Evolutionary conservation across 2,888 invertebrate genomes (phyloP).

Genomic region (Bimastos eiseni): DNA sequence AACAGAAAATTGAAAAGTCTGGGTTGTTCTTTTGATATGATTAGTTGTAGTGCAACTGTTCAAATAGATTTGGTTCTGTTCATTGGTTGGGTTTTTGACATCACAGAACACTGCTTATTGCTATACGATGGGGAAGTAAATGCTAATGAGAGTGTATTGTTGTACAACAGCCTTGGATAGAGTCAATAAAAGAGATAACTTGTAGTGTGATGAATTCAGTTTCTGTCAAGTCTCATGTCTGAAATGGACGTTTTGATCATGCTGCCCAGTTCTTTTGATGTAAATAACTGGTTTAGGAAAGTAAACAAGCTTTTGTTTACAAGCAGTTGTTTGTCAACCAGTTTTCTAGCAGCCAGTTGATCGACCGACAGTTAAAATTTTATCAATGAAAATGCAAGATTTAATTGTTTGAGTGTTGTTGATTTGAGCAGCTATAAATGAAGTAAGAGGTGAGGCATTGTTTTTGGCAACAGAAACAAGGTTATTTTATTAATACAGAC

Average conservation of each 20-base stretch:
- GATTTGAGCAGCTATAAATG: background rate
- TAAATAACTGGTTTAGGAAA: background rate
- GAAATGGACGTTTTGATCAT: background rate
- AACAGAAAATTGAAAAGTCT: slow-evolving; percentile 13
- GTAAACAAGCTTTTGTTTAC: background rate
- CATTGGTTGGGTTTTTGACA: background rate
- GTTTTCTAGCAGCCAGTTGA: background rate
- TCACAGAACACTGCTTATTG: slow-evolving; percentile 4
- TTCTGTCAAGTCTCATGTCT: background rate
- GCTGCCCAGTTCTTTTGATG: background rate
- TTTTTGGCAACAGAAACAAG: background rate
- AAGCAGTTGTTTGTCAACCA: background rate
- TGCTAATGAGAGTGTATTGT: background rate
- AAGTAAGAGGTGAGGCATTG: background rate
- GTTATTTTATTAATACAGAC: background rate
- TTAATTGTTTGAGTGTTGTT: background rate
- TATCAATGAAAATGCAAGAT: background rate
- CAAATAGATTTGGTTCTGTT: background rate
- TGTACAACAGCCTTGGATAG: background rate
- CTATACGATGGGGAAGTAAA: background rate
- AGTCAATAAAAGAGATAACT: background rate
- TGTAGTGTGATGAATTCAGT: background rate
- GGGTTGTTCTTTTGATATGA: slow-evolving; percentile 20
- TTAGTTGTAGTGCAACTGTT: slow-evolving; percentile 16
- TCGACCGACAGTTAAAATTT: background rate